Evolutionary conservation across 1,140 invertebrate species (phyloP).

Genomic region (Pachyrhynchus sulphureomaculatus): DNA sequence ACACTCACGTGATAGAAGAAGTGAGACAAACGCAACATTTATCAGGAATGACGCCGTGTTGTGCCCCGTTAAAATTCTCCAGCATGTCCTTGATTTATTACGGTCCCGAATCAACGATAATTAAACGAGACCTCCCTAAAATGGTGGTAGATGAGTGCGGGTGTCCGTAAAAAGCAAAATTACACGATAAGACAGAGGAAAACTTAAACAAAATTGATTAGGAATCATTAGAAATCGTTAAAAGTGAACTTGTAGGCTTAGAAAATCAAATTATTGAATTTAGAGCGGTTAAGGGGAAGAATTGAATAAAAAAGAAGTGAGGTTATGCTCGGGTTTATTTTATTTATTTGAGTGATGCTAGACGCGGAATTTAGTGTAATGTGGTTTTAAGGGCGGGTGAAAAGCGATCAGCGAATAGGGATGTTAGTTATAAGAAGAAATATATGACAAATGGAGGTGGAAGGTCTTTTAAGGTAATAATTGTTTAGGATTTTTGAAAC

Average conservation of each 20-base stretch:
- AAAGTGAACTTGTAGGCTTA: not conserved
- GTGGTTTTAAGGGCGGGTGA: too few relatives aligned
- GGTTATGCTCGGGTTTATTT: not conserved
- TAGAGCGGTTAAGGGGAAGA: not conserved
- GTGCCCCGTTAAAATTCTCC: constrained; percentile 90
- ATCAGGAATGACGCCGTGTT: constrained; percentile 82
- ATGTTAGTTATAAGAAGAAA: too few relatives aligned
- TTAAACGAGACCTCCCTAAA: constrained; percentile 91
- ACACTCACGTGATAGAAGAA: constrained; percentile 88
- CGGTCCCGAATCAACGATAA: constrained; percentile 85
- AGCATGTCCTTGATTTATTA: constrained; percentile 93
- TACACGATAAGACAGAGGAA: not conserved
- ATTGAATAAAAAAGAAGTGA: not conserved
- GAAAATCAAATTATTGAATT: not conserved
- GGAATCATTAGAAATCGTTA: not conserved
- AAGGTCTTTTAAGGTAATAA: too few relatives aligned
- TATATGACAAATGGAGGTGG: too few relatives aligned
- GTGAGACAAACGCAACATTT: constrained; percentile 74
- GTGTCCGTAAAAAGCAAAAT: constrained; percentile 67
- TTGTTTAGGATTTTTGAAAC: too few relatives aligned
- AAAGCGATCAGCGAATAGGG: too few relatives aligned
- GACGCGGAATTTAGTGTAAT: too few relatives aligned
- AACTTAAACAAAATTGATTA: not conserved
- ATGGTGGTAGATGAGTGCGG: constrained; percentile 97
- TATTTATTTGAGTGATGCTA: too few relatives aligned